Evolutionary conservation across 2,797 vertebrate species (phyloP).

Genomic region (Alcedo quadribrachys): DNA sequence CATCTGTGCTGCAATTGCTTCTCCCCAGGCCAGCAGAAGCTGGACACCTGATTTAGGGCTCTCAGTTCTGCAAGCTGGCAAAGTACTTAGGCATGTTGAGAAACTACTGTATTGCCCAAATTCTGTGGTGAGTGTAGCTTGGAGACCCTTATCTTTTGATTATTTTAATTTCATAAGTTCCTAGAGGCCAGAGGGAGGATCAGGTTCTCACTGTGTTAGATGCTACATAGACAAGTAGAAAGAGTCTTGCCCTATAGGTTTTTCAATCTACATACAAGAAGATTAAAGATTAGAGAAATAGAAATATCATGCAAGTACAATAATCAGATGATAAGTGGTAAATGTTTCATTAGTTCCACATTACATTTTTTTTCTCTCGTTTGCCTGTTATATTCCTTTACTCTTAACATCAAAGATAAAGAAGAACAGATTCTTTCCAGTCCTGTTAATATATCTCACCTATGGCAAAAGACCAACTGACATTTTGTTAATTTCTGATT

Average conservation of each 20-base stretch:
- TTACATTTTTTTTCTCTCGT: not conserved
- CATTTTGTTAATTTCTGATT: not conserved
- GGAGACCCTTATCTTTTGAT: not conserved
- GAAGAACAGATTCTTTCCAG: conserved; percentile 1
- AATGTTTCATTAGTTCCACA: conserved; percentile 61
- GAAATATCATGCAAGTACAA: conserved; percentile 20
- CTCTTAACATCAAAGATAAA: not conserved
- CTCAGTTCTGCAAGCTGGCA: not conserved
- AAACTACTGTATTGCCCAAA: not conserved
- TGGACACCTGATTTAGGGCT: not conserved
- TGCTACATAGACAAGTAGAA: not conserved
- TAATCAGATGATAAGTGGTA: conserved; percentile 55
- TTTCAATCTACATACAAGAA: conserved; percentile 36
- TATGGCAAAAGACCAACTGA: not conserved
- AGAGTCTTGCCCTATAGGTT: conserved; percentile 36
- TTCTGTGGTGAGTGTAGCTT: not conserved
- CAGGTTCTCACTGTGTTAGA: not conserved
- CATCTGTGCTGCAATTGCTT: not conserved
- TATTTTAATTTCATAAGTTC: conserved; percentile 30
- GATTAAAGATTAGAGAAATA: conserved; percentile 28
- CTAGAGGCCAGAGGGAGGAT: not conserved
- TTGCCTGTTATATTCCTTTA: conserved; percentile 19
- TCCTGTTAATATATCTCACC: not conserved
- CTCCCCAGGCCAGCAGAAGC: not conserved
- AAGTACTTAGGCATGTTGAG: not conserved